These are phyloP conservation scores for Erebia aethiops DNA, from an alignment of 2,888 invertebrate species.

Conservation along the genomic window DNA sequence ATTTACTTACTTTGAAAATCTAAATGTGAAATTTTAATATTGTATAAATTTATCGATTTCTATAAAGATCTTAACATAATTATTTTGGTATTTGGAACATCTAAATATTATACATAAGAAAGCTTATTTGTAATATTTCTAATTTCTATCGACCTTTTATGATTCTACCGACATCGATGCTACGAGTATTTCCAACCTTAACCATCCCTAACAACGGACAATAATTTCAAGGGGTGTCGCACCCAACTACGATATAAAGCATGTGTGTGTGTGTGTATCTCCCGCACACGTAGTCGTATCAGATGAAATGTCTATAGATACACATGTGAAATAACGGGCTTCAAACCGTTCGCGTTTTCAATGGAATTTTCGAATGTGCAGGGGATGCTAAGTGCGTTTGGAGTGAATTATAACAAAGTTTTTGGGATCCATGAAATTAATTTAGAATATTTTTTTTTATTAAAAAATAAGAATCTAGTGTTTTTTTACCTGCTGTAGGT, in stretches of 20 bases:
- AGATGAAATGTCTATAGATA: conserved; percentile 45
- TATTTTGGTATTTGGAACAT: too few species aligned
- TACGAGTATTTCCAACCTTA: conserved; percentile 28
- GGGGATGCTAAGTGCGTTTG: conserved; percentile 39
- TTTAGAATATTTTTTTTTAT: neutral
- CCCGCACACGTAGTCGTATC: conserved; percentile 48
- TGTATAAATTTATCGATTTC: too few species aligned
- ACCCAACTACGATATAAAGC: conserved; percentile 50
- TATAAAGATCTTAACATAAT: too few species aligned
- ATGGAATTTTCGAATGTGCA: conserved; percentile 52
- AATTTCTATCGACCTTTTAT: neutral
- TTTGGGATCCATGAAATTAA: neutral
- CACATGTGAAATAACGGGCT: conserved; percentile 46
- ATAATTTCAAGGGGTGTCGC: conserved; percentile 68
- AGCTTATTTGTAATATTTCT: neutral
- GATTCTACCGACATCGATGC: conserved; percentile 40
- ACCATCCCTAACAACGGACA: conserved; percentile 46
- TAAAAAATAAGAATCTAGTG: neutral
- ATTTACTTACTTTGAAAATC: too few species aligned
- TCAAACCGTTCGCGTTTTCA: conserved; percentile 60
- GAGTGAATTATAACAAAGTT: conserved; percentile 26
- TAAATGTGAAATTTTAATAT: too few species aligned
- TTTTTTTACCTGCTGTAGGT: neutral
- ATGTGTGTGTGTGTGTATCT: conserved; percentile 55
- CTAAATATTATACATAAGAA: too few species aligned